A percentile compares a stretch with the other conserved stretches of the same genome.
Conservation (phyloP, 2,113 vertebrate species). For the Cavia porcellus region DNA sequence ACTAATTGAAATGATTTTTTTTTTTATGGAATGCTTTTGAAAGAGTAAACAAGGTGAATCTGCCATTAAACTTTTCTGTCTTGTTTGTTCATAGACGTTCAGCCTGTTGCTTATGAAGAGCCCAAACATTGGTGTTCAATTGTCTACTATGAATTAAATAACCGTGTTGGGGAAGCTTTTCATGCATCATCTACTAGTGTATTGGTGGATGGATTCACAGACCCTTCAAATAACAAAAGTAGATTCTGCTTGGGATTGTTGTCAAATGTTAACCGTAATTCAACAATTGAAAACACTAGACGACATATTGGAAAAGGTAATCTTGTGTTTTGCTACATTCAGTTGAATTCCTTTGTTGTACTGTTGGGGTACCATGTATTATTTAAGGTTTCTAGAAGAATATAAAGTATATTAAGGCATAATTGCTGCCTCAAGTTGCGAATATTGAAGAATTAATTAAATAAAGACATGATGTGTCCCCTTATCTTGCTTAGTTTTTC, state of each 20-base stretch:
- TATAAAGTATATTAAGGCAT: neutral
- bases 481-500: conserved; percentile 22
- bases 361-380: neutral
- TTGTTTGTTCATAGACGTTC: conserved; percentile 92
- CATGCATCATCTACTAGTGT: conserved; percentile 98
- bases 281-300: conserved; percentile 97
- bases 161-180: conserved; percentile 97
- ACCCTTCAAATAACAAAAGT: conserved; percentile 98
- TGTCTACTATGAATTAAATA: conserved; percentile 98
- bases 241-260: conserved; percentile 97
- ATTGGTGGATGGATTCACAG: conserved; percentile 97
- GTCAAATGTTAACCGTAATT: conserved; percentile 98
- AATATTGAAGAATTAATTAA: neutral
- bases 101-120: conserved; percentile 97
- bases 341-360: conserved; percentile 5
- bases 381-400: neutral
- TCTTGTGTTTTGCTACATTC: conserved; percentile 4
- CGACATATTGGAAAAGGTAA: conserved; percentile 98
- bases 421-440: neutral
- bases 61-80: conserved; percentile 48
- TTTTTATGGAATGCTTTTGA: neutral
- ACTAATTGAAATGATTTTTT: conserved; percentile 24
- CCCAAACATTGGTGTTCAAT: conserved; percentile 99
- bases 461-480: neutral
- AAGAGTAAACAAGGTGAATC: neutral